phyloP scores from a whole-genome alignment of 2,113 vertebrate species.

The Puffinus mauretanicus region DNA sequence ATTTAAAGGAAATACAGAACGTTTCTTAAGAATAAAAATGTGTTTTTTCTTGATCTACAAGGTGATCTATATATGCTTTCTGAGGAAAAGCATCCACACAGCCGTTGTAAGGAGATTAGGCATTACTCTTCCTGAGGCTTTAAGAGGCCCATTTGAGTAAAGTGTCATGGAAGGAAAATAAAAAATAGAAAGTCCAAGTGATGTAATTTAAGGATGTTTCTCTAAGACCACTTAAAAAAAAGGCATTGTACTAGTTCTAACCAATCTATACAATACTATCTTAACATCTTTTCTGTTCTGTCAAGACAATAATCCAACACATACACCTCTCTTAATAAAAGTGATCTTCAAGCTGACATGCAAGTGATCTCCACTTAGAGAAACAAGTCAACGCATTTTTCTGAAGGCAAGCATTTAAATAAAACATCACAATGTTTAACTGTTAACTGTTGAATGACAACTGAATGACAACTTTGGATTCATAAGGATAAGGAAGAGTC shows the following conservation, averaged over 20 bases:
- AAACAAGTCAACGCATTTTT: background rate
- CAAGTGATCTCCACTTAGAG: background rate
- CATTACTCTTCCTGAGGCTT: background rate
- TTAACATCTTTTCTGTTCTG: background rate
- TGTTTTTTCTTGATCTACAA: background rate
- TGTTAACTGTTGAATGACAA: background rate
- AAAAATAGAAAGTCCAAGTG: background rate
- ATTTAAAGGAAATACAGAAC: background rate
- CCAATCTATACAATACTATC: background rate
- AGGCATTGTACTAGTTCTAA: background rate
- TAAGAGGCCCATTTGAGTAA: background rate
- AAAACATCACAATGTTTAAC: background rate
- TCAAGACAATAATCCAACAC: background rate
- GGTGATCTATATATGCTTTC: slow-evolving; percentile 2
- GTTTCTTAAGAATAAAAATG: background rate
- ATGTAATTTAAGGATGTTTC: background rate
- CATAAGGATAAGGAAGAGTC: background rate
- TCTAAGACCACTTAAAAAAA: background rate
- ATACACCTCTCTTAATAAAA: background rate
- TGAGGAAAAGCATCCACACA: background rate
- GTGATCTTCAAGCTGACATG: background rate
- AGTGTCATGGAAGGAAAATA: background rate
- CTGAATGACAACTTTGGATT: background rate
- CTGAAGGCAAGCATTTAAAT: background rate
- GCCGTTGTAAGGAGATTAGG: slow-evolving; percentile 9